phyloP scores from a whole-genome alignment of 2,113 vertebrate species.

The Seriola quinqueradiata region DNA sequence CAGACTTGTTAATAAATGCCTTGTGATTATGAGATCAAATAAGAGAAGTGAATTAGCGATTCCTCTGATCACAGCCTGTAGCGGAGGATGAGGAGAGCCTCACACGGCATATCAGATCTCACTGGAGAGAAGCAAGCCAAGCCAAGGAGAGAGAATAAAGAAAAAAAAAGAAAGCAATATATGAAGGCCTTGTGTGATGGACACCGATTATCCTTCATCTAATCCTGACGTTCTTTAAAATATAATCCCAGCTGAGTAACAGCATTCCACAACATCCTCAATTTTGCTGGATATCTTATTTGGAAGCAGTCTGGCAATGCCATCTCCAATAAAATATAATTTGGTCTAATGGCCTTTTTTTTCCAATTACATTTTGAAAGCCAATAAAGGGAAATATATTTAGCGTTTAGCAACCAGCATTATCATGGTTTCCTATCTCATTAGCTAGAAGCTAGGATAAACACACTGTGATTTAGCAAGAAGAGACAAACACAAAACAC shows the following conservation, averaged over 20 bases:
- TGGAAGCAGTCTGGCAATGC: conserved; percentile 23
- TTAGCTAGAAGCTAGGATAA: conserved; percentile 47
- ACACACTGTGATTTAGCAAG: conserved; percentile 45
- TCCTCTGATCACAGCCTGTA: conserved; percentile 77
- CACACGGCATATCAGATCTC: conserved; percentile 54
- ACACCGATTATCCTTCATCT: conserved; percentile 32
- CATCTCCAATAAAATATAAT: conserved; percentile 24
- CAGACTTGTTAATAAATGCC: conserved; percentile 81
- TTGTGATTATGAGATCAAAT: conserved; percentile 81
- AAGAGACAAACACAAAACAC: conserved; percentile 23
- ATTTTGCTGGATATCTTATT: conserved; percentile 16
- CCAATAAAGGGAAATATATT: conserved; percentile 47
- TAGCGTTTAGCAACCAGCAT: conserved; percentile 6
- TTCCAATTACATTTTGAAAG: conserved; percentile 56
- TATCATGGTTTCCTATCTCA: conserved; percentile 41
- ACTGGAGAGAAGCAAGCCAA: conserved; percentile 17
- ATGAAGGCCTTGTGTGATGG: conserved; percentile 6
- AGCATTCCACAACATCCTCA: neutral
- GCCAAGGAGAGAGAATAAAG: neutral
- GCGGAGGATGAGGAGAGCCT: conserved; percentile 57
- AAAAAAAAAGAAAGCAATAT: conserved; percentile 35
- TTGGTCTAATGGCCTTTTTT: conserved; percentile 12
- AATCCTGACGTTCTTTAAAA: conserved; percentile 11
- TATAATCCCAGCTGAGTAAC: neutral
- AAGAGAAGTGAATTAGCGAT: conserved; percentile 74